Evolutionary conservation across 2,888 invertebrate species (phyloP).

Genomic region (Epistrophella euchroma): DNA sequence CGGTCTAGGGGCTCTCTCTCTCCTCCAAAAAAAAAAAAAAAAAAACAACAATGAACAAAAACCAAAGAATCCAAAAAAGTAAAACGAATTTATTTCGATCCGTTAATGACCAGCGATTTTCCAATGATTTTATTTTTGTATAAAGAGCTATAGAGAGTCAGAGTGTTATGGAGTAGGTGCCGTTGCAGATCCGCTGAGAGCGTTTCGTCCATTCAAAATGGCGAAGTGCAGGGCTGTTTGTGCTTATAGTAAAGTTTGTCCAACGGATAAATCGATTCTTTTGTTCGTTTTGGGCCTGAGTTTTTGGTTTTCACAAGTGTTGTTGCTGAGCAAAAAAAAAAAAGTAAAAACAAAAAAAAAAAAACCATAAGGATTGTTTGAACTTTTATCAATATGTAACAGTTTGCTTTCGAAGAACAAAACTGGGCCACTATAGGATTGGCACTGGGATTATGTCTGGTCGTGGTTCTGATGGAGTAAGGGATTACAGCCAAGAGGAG

Average conservation of each 20-base stretch:
- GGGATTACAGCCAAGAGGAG: slow-evolving; percentile 26
- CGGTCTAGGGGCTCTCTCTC: slow-evolving; percentile 47
- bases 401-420: slow-evolving; percentile 40
- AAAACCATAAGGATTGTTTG: slow-evolving; percentile 25
- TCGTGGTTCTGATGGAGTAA: slow-evolving; percentile 3
- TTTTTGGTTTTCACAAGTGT: slow-evolving; percentile 20
- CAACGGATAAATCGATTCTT: slow-evolving; percentile 53
- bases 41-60: slow-evolving; percentile 4
- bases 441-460: slow-evolving; percentile 7
- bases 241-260: slow-evolving; percentile 39
- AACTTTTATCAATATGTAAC: slow-evolving; percentile 58
- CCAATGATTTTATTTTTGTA: slow-evolving; percentile 60
- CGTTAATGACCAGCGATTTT: slow-evolving; percentile 72
- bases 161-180: slow-evolving; percentile 5
- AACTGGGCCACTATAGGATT: slow-evolving; percentile 27
- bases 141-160: not conserved
- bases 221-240: slow-evolving; percentile 16
- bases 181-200: slow-evolving; percentile 15
- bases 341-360: not conserved
- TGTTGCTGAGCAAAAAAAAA: slow-evolving; percentile 1
- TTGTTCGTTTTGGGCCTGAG: slow-evolving; percentile 16
- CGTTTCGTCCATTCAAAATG: slow-evolving; percentile 9
- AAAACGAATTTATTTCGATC: slow-evolving; percentile 68
- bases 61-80: slow-evolving; percentile 29
- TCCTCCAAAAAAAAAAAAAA: slow-evolving; percentile 10